Evolutionary conservation across 2,797 vertebrate species (phyloP), one percentile per base, ranked within the genome.

Genomic region (Limnodromus scolopaceus): DNA sequence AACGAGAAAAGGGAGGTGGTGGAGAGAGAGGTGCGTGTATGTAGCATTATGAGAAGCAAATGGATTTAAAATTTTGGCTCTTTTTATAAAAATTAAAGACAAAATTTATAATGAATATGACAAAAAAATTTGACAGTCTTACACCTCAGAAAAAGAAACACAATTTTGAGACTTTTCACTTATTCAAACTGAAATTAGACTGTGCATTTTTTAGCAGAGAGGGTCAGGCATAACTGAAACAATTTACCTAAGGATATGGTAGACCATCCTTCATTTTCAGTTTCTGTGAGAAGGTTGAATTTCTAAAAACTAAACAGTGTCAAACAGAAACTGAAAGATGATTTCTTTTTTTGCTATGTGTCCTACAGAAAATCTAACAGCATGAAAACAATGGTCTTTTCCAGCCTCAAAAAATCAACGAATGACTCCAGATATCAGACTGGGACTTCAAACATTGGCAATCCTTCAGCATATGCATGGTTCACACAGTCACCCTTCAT

Each of bases 381-480:
- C 41, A 53, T 22, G 10, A 93, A 86, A 32, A 60, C 13, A 18
- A 25, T 3, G 6, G 30, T 61, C 46, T 84, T 72, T 57, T 64
- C 57, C 16, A 88, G 38, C 23, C 53, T 81, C 45, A 79, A 89
- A 91, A 92, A 82, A 27, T 13, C 46, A n/a, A 79, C 7, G 8
- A 84, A 58, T 63, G 36, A 76, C 39, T 87, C 38, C 46, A 89
- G 38, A 55, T 48, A 15, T 70, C 48, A 48, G n/a, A 55, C 18
- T 70, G 61, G 10, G 22, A 39, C 48, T 95, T 74, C 60, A 93
- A 97, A 97, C 54, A 91, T 41, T 78, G 90, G 80, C 94, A 93
- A 60, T 92, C 90, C 38, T 72, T 61, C 41, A 41, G n/a, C 24
- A 74, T 58, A 53, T 6, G 16, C 30, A 54, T 0, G 2, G 17